phyloP scores from a whole-genome alignment of 2,113 vertebrate species.

The Perccottus glenii region DNA sequence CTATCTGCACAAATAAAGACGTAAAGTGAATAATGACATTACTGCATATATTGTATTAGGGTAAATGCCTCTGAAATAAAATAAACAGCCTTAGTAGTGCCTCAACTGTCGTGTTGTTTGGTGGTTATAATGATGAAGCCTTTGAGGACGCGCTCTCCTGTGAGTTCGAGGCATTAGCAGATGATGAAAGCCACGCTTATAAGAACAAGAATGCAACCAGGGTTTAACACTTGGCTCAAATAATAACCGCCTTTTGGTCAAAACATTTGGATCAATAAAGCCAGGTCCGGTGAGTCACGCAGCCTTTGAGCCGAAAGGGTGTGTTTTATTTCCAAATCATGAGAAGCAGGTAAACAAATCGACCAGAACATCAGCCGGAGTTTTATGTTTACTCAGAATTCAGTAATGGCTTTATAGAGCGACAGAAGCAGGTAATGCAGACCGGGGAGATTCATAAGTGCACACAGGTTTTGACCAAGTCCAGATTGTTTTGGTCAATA shows the following conservation, averaged over 20 bases:
- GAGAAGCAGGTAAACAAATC: slow-evolving; percentile 38
- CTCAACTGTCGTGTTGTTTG: slow-evolving; percentile 53
- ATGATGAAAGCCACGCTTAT: slow-evolving; percentile 48
- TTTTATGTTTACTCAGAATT: slow-evolving; percentile 10
- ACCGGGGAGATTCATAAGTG: too few relatives aligned
- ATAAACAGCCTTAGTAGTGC: slow-evolving; percentile 5
- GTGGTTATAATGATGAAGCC: slow-evolving; percentile 55
- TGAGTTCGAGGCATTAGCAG: slow-evolving; percentile 33
- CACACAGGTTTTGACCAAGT: too few relatives aligned
- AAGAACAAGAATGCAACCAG: not conserved
- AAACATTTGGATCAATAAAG: slow-evolving; percentile 38
- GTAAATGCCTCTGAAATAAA: slow-evolving; percentile 6
- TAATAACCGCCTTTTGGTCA: slow-evolving; percentile 24
- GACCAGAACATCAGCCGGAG: slow-evolving; percentile 23
- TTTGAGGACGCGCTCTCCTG: slow-evolving; percentile 36
- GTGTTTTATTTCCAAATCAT: slow-evolving; percentile 40
- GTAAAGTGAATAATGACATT: not conserved
- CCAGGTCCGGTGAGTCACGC: slow-evolving; percentile 16
- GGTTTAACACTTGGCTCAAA: slow-evolving; percentile 5
- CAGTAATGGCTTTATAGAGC: not conserved
- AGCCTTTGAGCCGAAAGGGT: slow-evolving; percentile 18
- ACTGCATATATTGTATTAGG: slow-evolving; percentile 1
- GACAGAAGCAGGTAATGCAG: not conserved
- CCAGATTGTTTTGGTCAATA: too few relatives aligned
- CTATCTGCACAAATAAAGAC: not conserved